Conservation (phyloP, 2,888 invertebrate species). For the Empis stercorea region DNA sequence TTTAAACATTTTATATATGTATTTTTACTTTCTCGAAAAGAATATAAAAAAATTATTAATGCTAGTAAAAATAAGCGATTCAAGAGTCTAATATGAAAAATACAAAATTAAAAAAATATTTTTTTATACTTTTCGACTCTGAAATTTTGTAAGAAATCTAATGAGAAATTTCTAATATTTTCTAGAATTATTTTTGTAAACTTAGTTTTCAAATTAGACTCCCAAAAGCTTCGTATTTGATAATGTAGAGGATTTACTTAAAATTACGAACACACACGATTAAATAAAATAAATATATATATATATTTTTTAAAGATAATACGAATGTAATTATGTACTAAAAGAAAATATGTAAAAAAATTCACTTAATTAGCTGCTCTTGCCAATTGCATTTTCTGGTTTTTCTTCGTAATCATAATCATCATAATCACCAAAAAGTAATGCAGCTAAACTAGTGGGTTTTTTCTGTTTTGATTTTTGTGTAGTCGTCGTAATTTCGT, state of each 20-base stretch:
- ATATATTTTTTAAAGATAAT: not conserved
- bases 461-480: conserved; percentile 22
- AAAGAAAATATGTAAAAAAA: not conserved
- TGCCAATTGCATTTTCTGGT: conserved; percentile 15
- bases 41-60: too few relatives aligned
- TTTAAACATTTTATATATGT: too few relatives aligned
- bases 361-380: not conserved
- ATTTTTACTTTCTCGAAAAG: too few relatives aligned
- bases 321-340: conserved; percentile 4
- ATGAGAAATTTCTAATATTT: too few relatives aligned
- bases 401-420: conserved; percentile 20
- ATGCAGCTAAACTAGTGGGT: conserved; percentile 29
- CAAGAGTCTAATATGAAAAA: conserved; percentile 36
- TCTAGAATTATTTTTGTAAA: too few relatives aligned
- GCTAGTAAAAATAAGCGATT: conserved; percentile 19
- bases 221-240: conserved; percentile 28
- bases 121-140: not conserved
- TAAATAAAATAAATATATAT: too few relatives aligned
- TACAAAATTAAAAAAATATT: conserved; percentile 6
- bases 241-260: not conserved
- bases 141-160: too few relatives aligned
- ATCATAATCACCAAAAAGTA: conserved; percentile 33
- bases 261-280: too few relatives aligned
- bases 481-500: conserved; percentile 1
- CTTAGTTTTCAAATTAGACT: conserved; percentile 32